Conservation (phyloP, 2,113 vertebrate species). For the Stegastes partitus region DNA sequence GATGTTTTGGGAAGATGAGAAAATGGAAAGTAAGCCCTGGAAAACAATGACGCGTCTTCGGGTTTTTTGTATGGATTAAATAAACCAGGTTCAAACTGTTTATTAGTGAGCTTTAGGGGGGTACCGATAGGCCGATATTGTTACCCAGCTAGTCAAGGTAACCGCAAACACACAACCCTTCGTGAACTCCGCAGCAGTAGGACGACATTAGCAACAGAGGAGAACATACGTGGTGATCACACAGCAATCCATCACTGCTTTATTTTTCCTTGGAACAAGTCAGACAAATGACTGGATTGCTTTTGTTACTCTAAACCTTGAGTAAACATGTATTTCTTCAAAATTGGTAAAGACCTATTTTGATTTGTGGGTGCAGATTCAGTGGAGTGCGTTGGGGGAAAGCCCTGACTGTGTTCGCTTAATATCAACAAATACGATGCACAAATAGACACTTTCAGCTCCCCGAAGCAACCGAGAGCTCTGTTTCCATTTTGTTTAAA, state of each 20-base stretch:
- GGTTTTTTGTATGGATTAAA: not conserved
- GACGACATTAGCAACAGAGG: too few relatives aligned
- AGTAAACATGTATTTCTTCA: slow-evolving; percentile 37
- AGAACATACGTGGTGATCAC: not conserved
- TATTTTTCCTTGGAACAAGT: slow-evolving; percentile 8
- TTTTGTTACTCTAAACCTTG: slow-evolving; percentile 32
- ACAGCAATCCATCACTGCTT: not conserved
- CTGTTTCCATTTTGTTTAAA: slow-evolving; percentile 59
- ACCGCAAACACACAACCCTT: too few relatives aligned
- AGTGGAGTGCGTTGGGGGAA: slow-evolving; percentile 35
- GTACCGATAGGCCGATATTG: too few relatives aligned
- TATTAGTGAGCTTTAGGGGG: too few relatives aligned
- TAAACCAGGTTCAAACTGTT: not conserved
- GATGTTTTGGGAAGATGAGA: slow-evolving; percentile 5
- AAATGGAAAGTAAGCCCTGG: not conserved
- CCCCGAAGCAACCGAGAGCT: slow-evolving; percentile 29
- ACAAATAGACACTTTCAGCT: slow-evolving; percentile 27
- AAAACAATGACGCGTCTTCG: slow-evolving; percentile 9
- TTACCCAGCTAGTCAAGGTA: too few relatives aligned
- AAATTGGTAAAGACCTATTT: slow-evolving; percentile 18
- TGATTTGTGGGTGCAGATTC: slow-evolving; percentile 45
- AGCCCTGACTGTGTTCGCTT: slow-evolving; percentile 26
- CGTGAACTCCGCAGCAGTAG: too few relatives aligned
- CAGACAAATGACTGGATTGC: slow-evolving; percentile 5
- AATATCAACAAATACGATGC: slow-evolving; percentile 35